Conservation (phyloP, 2,113 vertebrate species). For the Callipepla squamata region DNA sequence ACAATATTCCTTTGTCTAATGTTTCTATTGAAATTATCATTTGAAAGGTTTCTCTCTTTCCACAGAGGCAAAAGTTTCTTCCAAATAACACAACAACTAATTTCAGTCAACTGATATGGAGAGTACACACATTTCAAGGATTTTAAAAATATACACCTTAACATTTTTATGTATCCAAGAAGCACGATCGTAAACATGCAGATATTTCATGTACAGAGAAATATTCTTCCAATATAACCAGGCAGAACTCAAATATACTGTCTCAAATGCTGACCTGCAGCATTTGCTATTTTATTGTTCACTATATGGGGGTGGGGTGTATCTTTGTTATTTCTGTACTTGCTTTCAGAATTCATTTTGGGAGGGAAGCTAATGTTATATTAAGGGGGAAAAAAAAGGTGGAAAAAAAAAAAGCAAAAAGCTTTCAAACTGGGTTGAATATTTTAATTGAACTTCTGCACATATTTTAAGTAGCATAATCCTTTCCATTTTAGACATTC, state of each 20-base stretch:
- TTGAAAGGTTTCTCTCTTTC: constrained; percentile 80
- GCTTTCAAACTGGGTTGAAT: background rate
- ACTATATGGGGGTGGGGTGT: background rate
- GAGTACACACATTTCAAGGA: constrained; percentile 33
- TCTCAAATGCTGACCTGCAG: constrained; percentile 53
- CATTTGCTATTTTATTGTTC: constrained; percentile 46
- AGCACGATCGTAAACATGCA: background rate
- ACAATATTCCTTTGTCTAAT: constrained; percentile 88
- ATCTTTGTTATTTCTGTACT: constrained; percentile 28
- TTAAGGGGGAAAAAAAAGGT: background rate
- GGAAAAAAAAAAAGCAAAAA: background rate
- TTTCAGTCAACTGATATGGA: constrained; percentile 52
- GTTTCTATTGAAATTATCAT: constrained; percentile 80
- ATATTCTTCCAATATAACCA: constrained; percentile 1
- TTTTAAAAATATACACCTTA: constrained; percentile 35
- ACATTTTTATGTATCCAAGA: constrained; percentile 19
- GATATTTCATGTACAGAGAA: constrained; percentile 23
- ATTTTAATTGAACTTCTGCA: background rate
- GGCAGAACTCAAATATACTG: constrained; percentile 20
- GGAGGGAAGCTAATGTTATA: background rate
- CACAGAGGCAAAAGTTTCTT: constrained; percentile 79
- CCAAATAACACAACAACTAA: constrained; percentile 78
- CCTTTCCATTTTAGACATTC: constrained; percentile 19
- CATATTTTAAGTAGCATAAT: constrained; percentile 8
- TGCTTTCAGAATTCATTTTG: constrained; percentile 10